Percentiles rank a stretch among this genome's conserved stretches.
These are phyloP conservation scores for Eugnorisma glareosa DNA, from an alignment of 2,888 invertebrate genomes.

Conservation along the genomic window DNA sequence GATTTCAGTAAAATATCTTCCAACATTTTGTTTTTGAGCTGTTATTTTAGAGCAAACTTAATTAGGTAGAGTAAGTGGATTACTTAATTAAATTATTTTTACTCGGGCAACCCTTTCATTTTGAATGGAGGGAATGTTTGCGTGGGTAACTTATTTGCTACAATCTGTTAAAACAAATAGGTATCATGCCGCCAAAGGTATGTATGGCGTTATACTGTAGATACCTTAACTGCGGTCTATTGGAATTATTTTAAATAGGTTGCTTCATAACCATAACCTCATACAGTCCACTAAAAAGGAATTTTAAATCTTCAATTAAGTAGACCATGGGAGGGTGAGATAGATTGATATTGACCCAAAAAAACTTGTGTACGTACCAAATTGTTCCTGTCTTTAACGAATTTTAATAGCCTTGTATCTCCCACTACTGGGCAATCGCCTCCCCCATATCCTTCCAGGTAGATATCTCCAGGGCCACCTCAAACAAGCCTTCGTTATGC, in stretches of 20 bases:
- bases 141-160: neutral
- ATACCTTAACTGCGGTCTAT: neutral
- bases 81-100: slow-evolving; percentile 21
- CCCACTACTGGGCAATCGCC: too few species aligned
- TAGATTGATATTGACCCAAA: neutral
- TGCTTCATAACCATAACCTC: neutral
- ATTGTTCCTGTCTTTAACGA: neutral
- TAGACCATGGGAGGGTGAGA: neutral
- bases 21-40: slow-evolving; percentile 11
- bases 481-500: too few species aligned
- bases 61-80: slow-evolving; percentile 4
- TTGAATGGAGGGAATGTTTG: neutral
- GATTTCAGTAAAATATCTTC: slow-evolving; percentile 14
- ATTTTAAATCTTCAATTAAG: neutral
- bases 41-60: slow-evolving; percentile 18
- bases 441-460: too few species aligned
- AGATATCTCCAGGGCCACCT: too few species aligned
- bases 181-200: neutral
- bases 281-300: neutral
- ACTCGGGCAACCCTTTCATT: slow-evolving; percentile 13
- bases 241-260: neutral
- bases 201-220: neutral
- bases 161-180: neutral
- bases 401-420: too few species aligned
- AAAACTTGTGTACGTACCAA: neutral